Base-by-base conservation (phyloP, 2,113 vertebrate genomes). In the Lepisosteus osseus region DNA sequence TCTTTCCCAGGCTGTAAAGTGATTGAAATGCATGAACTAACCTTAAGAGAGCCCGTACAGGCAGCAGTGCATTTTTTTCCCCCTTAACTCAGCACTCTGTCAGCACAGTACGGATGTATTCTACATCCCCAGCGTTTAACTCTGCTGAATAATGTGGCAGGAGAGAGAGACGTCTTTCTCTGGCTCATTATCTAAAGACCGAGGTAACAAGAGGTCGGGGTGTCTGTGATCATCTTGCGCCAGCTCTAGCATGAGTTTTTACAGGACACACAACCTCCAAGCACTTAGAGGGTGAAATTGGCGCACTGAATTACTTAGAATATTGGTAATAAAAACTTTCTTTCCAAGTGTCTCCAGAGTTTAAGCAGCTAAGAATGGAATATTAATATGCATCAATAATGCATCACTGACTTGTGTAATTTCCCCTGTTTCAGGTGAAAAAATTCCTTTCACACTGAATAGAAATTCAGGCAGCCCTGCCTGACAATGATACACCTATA, bases 301-400 rank as follows among this genome's bases (percentile, higher is more conserved):
- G 40, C 64, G n/a, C 57, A 7, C 47, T 54, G 61, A 65, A 44
- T 55, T 15, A 29, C 70, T 9, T 3, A 57, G 45, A 13, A 8
- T 41, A 56, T 59, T 51, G 17, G 65, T 67, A 41, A 47, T 67
- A 55, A 67, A 29, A 47, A 67, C 65, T 66, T 15, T 72, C n/a
- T 61, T 61, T 47, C 44, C 42, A 42, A 17, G 65, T 41, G 14
- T 45, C 41, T 59, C 42, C 45, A 65, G 55, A 43, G 41, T 54
- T 67, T 67, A 29, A 29, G 65, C 6, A 17, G 65, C 54, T 67
- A 17, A 72, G 43, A 65, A 67, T 67, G 65, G 65, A 67, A 61
- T 57, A 67, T 73, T 61, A 67, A 61, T 43, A 41, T 12, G 14
- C 56, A 62, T 67, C 65, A 73, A 73, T 73, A 68, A 54, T 73